Evolutionary conservation across 2,888 invertebrate genomes (phyloP).

Genomic region (Piscicola geometra): DNA sequence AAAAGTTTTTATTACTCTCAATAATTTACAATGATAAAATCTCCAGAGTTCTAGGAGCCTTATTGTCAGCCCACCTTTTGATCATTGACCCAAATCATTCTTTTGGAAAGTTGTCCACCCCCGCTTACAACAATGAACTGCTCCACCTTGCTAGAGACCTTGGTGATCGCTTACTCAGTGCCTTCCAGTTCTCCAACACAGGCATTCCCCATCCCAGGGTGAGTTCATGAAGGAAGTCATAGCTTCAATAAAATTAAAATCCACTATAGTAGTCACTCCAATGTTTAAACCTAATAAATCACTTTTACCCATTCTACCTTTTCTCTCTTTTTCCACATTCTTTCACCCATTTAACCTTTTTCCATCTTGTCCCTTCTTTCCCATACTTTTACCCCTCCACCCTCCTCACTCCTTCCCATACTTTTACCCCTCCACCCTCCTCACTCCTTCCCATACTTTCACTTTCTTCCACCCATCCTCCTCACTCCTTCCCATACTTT

Average conservation of each 20-base stretch:
- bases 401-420: no score
- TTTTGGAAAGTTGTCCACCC: conserved; percentile 58
- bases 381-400: no score
- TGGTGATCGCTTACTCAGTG: conserved; percentile 61
- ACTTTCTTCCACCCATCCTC: no score
- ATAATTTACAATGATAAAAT: conserved; percentile 4
- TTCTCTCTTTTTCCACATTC: background rate
- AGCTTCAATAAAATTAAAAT: no score
- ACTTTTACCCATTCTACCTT: no score
- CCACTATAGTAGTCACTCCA: no score
- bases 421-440: no score
- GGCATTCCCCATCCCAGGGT: conserved; percentile 61
- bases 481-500: no score
- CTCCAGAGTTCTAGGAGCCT: conserved; percentile 61
- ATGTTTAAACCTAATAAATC: no score
- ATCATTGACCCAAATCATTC: conserved; percentile 60
- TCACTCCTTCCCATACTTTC: no score
- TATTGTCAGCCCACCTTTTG: conserved; percentile 64
- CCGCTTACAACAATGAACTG: conserved; percentile 61
- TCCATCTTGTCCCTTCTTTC: no score
- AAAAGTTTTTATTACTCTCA: background rate
- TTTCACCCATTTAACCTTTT: no score
- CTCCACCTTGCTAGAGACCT: conserved; percentile 63
- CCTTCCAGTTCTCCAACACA: conserved; percentile 62
- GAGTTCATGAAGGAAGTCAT: conserved; percentile 37